Evolutionary conservation across 1,140 invertebrate species (phyloP).

Genomic region (Lepidostoma basale): DNA sequence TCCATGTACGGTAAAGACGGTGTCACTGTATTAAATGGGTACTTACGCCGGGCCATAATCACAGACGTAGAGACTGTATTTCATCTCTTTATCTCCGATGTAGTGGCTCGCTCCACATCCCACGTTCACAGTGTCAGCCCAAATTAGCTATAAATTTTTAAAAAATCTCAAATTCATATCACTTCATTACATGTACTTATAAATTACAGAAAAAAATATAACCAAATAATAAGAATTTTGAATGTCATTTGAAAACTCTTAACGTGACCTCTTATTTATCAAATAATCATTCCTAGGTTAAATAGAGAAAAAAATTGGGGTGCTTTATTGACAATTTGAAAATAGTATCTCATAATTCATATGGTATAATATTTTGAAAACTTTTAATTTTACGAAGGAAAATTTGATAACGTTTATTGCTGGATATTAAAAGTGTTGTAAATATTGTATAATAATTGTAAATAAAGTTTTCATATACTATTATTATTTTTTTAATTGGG

Average conservation of each 20-base stretch:
- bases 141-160: conserved; percentile 25
- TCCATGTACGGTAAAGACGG: too few species aligned
- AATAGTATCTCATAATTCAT: too few species aligned
- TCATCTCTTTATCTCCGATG: not conserved
- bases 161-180: not conserved
- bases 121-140: conserved; percentile 34
- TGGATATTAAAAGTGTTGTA: too few species aligned
- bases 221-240: not conserved
- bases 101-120: conserved; percentile 33
- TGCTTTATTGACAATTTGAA: too few species aligned
- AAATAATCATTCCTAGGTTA: not conserved
- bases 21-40: not conserved
- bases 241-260: not conserved
- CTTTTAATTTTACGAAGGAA: too few species aligned
- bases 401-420: too few species aligned
- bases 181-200: not conserved
- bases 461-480: too few species aligned
- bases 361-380: too few species aligned
- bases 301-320: not conserved
- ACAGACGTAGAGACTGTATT: conserved; percentile 35
- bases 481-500: too few species aligned
- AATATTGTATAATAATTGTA: too few species aligned
- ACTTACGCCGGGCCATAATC: conserved; percentile 42
- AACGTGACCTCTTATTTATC: not conserved
- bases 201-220: not conserved